phyloP scores from a whole-genome alignment of 2,888 invertebrate species.

The Epistrophella euchroma region DNA sequence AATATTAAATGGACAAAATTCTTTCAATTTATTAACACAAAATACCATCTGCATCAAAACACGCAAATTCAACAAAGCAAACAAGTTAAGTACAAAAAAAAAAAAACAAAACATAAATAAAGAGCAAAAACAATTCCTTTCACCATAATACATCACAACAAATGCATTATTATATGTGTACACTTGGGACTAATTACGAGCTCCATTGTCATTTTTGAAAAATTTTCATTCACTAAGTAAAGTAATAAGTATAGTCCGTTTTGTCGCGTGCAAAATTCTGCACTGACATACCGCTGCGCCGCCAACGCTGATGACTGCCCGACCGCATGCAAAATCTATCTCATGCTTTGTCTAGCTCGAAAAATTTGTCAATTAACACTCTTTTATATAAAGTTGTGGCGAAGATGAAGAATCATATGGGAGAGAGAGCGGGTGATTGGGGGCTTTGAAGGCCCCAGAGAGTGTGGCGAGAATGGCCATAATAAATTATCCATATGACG shows the following conservation, averaged over 20 bases:
- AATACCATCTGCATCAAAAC: constrained; percentile 54
- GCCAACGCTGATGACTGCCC: not conserved
- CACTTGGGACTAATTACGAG: constrained; percentile 66
- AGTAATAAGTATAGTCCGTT: constrained; percentile 55
- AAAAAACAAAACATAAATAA: not conserved
- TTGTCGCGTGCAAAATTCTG: constrained; percentile 74
- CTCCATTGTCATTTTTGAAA: constrained; percentile 68
- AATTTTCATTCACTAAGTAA: constrained; percentile 72
- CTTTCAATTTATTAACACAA: constrained; percentile 48
- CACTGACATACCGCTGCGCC: not conserved
- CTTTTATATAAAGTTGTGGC: constrained; percentile 48
- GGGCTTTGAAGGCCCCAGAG: constrained; percentile 16
- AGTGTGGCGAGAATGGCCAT: constrained; percentile 58
- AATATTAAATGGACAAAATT: constrained; percentile 57
- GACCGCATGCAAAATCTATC: constrained; percentile 73
- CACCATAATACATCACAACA: constrained; percentile 70
- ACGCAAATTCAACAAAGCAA: constrained; percentile 59
- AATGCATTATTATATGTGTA: constrained; percentile 12
- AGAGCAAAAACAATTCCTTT: constrained; percentile 54
- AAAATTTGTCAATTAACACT: constrained; percentile 76
- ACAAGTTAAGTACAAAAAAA: not conserved
- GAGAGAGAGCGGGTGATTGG: not conserved
- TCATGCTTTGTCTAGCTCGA: constrained; percentile 76
- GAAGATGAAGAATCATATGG: not conserved
- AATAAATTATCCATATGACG: constrained; percentile 75